Evolutionary conservation across 2,797 vertebrate genomes (phyloP), one percentile per base, ranked within the genome.

Genomic region (Peromyscus nudipes): DNA sequence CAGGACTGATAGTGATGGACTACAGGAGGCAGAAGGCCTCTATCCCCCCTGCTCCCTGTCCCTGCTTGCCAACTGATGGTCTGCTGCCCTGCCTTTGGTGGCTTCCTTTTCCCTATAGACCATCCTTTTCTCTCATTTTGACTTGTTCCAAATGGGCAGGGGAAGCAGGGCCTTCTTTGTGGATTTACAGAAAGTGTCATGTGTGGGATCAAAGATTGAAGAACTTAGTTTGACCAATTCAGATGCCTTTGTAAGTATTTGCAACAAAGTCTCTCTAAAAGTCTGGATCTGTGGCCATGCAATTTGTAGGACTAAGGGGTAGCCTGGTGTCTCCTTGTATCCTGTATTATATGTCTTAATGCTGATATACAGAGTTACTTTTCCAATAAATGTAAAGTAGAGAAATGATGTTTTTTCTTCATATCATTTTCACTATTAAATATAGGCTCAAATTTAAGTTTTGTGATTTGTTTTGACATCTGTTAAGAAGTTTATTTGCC

Each of bases 311-410:
- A 37, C n/a, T 40, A 80, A 25, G 1, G 21, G 10, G 46, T 62
- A 34, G n/a, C 62, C 6, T 46, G 9, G 25, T 91, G 23, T 94
- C 40, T 93, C 46, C 17, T 2, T 73, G 21, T 27, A 21, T 49
- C n/a, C 55, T 60, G 37, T 81, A 37, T n/a, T 19, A 65, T 76
- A 13, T 93, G 13, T 83, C 21, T 86, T 92, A 69, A 79, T 67
- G 6, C 43, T 19, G 34, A 69, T 75, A 40, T 92, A 12, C 62
- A 91, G 55, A 84, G 52, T 82, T 76, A 69, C 57, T 85, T 95
- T 92, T 73, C 62, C 49, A 80, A 3, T 89, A 96, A 96, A 89
- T 67, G 16, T 76, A 79, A 89, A 83, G 90, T 90, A 85, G 13
- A 89, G 64, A n/a, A 76, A 49, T 95, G 46, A 21, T 62, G 23